phyloP scores from a whole-genome alignment of 2,888 invertebrate species.

The Odontocerum albicorne region DNA sequence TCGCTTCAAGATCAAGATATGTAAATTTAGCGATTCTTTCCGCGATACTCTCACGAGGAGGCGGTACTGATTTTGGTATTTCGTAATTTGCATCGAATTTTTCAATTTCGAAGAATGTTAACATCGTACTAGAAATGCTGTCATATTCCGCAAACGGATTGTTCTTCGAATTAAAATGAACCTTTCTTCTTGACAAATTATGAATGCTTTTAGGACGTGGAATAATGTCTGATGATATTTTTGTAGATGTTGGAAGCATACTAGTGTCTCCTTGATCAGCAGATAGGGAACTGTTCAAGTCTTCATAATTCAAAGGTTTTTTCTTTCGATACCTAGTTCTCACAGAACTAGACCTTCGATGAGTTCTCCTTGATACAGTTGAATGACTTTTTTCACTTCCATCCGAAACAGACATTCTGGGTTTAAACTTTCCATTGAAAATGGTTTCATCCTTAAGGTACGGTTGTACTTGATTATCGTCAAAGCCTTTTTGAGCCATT shows the following conservation, averaged over 20 bases:
- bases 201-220: conserved; percentile 52
- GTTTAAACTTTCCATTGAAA: neutral
- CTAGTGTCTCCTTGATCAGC: conserved; percentile 60
- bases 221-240: conserved; percentile 52
- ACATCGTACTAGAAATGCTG: conserved; percentile 48
- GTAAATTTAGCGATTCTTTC: conserved; percentile 53
- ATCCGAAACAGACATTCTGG: conserved; percentile 20
- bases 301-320: conserved; percentile 54
- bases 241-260: conserved; percentile 56
- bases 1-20: conserved; percentile 50
- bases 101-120: conserved; percentile 55
- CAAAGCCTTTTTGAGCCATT: conserved; percentile 26
- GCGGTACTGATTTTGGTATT: conserved; percentile 38
- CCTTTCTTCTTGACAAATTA: conserved; percentile 48
- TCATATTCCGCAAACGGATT: conserved; percentile 57
- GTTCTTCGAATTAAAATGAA: conserved; percentile 48
- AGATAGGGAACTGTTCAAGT: conserved; percentile 61
- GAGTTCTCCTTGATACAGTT: conserved; percentile 44
- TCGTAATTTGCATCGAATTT: conserved; percentile 44
- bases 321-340: conserved; percentile 43
- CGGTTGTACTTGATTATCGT: conserved; percentile 1
- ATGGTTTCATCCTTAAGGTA: neutral
- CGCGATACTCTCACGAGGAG: conserved; percentile 36
- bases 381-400: conserved; percentile 14
- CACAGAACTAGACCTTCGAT: conserved; percentile 43